Conservation (phyloP, 1,140 invertebrate species). For the Panulirus ornatus region DNA sequence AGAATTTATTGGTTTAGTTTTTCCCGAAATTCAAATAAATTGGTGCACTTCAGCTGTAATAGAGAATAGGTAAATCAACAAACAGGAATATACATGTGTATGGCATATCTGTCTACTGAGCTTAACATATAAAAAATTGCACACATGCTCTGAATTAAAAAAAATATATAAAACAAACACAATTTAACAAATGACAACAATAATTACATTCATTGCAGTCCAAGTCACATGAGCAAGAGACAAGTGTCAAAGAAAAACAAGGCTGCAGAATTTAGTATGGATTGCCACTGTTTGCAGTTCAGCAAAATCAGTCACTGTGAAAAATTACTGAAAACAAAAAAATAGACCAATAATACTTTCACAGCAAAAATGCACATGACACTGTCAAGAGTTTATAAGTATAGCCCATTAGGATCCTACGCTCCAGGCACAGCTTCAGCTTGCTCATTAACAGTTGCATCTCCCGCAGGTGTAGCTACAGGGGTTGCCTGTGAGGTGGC, state of each 20-base stretch:
- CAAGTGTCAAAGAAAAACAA: background rate
- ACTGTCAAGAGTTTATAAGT: background rate
- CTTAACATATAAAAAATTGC: slow-evolving; percentile 3
- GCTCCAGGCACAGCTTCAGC: background rate
- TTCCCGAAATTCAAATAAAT: background rate
- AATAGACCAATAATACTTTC: background rate
- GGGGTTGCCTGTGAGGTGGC: background rate
- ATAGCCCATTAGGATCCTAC: background rate
- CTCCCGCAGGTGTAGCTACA: background rate
- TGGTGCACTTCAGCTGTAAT: background rate
- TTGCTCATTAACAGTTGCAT: background rate
- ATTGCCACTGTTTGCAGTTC: background rate
- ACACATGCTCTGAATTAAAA: background rate
- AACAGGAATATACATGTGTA: background rate
- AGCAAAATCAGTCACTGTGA: background rate
- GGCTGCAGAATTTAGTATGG: background rate
- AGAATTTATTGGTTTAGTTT: background rate
- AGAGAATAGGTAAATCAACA: background rate
- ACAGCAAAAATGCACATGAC: background rate
- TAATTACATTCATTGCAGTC: background rate
- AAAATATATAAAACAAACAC: background rate
- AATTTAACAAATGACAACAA: background rate
- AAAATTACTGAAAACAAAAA: background rate
- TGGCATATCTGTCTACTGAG: background rate
- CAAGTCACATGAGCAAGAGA: background rate